Evolutionary conservation across 2,888 invertebrate genomes (phyloP).

Genomic region (Chalcis sispes): DNA sequence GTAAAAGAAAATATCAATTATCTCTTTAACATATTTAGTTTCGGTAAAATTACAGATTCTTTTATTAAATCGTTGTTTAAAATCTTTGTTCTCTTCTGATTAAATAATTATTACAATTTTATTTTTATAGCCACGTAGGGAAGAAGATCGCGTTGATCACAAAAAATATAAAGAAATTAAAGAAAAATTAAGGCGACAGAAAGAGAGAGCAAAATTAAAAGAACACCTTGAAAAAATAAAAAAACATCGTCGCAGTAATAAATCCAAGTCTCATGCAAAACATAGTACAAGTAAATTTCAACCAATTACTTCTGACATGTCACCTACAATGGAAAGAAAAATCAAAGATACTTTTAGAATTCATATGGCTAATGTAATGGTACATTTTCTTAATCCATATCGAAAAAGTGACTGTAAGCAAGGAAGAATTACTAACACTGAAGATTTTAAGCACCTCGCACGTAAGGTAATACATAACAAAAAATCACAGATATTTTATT

Average conservation of each 20-base stretch:
- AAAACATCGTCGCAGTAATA: slow-evolving; percentile 73
- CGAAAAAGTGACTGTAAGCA: slow-evolving; percentile 89
- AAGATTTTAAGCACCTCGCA: slow-evolving; percentile 96
- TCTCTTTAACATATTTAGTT: too few relatives aligned
- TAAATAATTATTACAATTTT: too few relatives aligned
- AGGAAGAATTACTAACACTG: slow-evolving; percentile 91
- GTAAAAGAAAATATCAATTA: too few relatives aligned
- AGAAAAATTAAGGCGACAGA: slow-evolving; percentile 84
- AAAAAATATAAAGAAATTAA: slow-evolving; percentile 88
- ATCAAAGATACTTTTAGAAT: slow-evolving; percentile 92
- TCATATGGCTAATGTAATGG: slow-evolving; percentile 88
- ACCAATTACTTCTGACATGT: slow-evolving; percentile 76
- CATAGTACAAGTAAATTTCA: slow-evolving; percentile 68
- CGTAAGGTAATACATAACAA: slow-evolving; percentile 83
- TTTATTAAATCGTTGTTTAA: too few relatives aligned
- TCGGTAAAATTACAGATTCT: too few relatives aligned
- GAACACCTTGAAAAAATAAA: slow-evolving; percentile 76
- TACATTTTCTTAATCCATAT: slow-evolving; percentile 91
- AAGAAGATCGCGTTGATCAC: slow-evolving; percentile 86
- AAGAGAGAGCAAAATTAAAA: slow-evolving; percentile 79
- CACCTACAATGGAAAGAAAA: slow-evolving; percentile 80
- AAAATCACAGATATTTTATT: background rate
- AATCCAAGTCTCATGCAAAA: slow-evolving; percentile 70
- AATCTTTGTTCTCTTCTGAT: too few relatives aligned
- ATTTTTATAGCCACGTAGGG: slow-evolving; percentile 83